A percentile compares a stretch with the other conserved stretches of the same genome.
Conservation (phyloP, 2,113 vertebrate species). For the Eurypyga helias region DNA sequence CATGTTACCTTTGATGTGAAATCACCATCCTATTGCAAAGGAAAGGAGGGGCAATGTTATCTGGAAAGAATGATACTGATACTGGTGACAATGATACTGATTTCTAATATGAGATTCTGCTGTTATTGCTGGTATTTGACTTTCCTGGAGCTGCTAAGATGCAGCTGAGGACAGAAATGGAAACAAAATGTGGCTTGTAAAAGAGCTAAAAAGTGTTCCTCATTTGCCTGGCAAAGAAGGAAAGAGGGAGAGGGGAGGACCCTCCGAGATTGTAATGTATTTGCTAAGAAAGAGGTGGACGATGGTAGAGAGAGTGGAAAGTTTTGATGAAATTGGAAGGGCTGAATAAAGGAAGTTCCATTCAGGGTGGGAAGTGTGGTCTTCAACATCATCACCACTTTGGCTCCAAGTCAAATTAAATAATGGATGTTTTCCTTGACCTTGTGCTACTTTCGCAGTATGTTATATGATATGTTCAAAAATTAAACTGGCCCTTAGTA, state of each 20-base stretch:
- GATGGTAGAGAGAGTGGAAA: neutral
- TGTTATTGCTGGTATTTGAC: neutral
- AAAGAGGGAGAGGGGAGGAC: neutral
- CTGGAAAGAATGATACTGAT: neutral
- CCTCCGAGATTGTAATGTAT: neutral
- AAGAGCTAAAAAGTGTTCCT: neutral
- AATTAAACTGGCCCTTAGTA: constrained; percentile 40
- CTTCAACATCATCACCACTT: constrained; percentile 38
- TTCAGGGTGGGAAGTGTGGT: constrained; percentile 11
- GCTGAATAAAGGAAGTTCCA: constrained; percentile 51
- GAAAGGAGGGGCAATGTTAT: neutral
- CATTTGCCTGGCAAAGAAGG: neutral
- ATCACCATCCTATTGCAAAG: neutral
- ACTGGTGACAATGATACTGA: neutral
- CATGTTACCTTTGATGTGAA: constrained; percentile 16
- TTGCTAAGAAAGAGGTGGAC: neutral
- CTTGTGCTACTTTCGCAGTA: constrained; percentile 35
- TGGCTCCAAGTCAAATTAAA: constrained; percentile 58
- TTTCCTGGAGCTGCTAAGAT: neutral
- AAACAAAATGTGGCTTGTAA: neutral
- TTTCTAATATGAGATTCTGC: neutral
- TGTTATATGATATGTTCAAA: constrained; percentile 22
- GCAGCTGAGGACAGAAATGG: neutral
- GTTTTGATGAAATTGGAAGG: constrained; percentile 34
- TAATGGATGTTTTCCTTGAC: constrained; percentile 60